Base-by-base conservation (phyloP, 2,888 invertebrate genomes). In the Eupithecia inturbata region DNA sequence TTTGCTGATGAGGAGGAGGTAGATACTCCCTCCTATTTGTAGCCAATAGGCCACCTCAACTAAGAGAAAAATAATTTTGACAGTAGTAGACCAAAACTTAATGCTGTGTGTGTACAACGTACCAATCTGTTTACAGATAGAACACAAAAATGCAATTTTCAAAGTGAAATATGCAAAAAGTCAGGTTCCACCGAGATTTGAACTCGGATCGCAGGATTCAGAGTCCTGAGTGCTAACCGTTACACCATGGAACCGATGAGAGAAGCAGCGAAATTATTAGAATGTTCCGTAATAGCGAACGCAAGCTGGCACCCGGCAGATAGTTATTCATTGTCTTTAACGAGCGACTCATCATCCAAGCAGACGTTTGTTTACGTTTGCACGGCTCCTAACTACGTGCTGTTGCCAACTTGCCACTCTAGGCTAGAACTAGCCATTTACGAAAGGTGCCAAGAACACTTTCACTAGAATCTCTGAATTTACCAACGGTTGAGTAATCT, bases 171-270 rank as follows among this genome's bases (percentile, higher is more conserved):
- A 26, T 57, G 45, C 49, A 71, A 72, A 75, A 71, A 72, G 57
- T 49, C 89, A 92, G 96, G 96, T 96, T 95, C 96, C 96, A 96
- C 96, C 96, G 96, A 96, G 96, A 96, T 96, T 96, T 96, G 96
- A 96, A 96, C 96, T 96, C 96, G 96, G 96, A 96, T 96, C 96
- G 96, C 96, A 96, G 96, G 96, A 96, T 96, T 96, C 96, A 96
- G 95, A 96, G 96, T 96, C 96, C 96, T 96, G 96, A 96, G 96
- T 96, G 96, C 96, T 96, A 95, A 96, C 96, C 96, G 95, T 96
- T 96, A 96, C 96, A 93, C 92, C 92, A 93, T 92, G 93, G 92
- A 91, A 92, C 92, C 91, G 84, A 75, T 73, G 53, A 53, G 57
- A 28, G 10, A 22, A 33, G 60, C 22, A 5, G 39, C 63, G 69